Evolutionary conservation across 2,113 vertebrate genomes (phyloP).

Genomic region (Chaenocephalus aceratus): DNA sequence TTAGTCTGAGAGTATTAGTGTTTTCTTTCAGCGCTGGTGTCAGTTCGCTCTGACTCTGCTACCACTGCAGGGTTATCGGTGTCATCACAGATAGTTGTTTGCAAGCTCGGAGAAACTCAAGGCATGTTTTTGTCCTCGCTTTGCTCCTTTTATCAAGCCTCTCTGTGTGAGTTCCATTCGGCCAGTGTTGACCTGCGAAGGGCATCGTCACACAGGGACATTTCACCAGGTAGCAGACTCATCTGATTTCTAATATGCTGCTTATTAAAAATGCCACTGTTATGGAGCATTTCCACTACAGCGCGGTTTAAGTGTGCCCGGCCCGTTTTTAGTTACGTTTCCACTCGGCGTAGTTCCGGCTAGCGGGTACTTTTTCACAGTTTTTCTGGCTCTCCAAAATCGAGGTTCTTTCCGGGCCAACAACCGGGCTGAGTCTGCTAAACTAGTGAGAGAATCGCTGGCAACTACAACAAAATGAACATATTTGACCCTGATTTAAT

Average conservation of each 20-base stretch:
- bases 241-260: conserved; percentile 20
- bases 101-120: conserved; percentile 34
- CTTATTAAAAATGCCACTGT: conserved; percentile 5
- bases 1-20: conserved; percentile 4
- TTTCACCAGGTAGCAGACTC: conserved; percentile 29
- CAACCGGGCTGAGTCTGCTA: no score
- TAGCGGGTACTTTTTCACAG: no score
- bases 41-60: conserved; percentile 12
- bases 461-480: no score
- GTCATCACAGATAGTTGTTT: conserved; percentile 60
- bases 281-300: no score
- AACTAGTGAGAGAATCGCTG: no score
- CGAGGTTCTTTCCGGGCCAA: no score
- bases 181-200: conserved; percentile 18
- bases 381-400: no score
- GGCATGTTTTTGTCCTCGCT: neutral
- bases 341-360: no score
- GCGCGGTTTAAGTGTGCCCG: no score
- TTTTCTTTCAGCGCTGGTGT: neutral
- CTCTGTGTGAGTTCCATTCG: conserved; percentile 33
- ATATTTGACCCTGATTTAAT: no score
- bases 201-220: conserved; percentile 4
- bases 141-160: conserved; percentile 42
- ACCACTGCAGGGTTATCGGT: conserved; percentile 60
- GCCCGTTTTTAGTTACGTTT: no score